phyloP scores from a whole-genome alignment of 2,888 invertebrate species.

The Melitaea athalia region DNA sequence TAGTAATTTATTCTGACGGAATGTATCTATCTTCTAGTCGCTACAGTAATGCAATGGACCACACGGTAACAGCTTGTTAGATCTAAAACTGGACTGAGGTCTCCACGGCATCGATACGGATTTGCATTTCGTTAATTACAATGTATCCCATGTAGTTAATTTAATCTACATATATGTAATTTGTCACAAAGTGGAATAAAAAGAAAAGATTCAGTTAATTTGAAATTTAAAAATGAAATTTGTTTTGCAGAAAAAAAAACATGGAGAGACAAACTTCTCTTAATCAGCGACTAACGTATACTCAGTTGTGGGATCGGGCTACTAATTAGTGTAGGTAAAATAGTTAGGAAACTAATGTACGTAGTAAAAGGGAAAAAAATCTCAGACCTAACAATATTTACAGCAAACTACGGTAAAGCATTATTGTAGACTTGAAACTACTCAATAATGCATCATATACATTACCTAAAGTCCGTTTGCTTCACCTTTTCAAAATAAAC shows the following conservation, averaged over 20 bases:
- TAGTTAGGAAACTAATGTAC: not conserved
- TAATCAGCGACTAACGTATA: too few species aligned
- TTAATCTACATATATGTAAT: not conserved
- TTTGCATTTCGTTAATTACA: constrained; percentile 2
- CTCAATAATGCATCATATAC: too few species aligned
- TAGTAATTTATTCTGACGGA: constrained; percentile 40
- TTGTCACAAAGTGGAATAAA: not conserved
- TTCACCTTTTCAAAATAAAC: too few species aligned
- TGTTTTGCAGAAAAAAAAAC: too few species aligned
- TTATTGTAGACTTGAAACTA: not conserved
- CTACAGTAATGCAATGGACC: constrained; percentile 40
- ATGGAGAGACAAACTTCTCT: too few species aligned
- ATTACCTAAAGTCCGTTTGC: too few species aligned
- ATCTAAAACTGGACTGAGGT: constrained; percentile 14
- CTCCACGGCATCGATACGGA: constrained; percentile 1
- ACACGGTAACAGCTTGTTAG: constrained; percentile 26
- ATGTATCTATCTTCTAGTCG: constrained; percentile 37
- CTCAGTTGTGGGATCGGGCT: too few species aligned
- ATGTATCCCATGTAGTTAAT: not conserved
- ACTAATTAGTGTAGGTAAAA: not conserved
- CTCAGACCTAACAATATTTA: not conserved
- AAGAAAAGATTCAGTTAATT: too few species aligned
- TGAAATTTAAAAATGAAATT: too few species aligned
- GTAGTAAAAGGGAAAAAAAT: not conserved
- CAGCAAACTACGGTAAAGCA: not conserved